phyloP scores from a whole-genome alignment of 2,888 invertebrate genomes.

The Cheiracanthium punctorium region DNA sequence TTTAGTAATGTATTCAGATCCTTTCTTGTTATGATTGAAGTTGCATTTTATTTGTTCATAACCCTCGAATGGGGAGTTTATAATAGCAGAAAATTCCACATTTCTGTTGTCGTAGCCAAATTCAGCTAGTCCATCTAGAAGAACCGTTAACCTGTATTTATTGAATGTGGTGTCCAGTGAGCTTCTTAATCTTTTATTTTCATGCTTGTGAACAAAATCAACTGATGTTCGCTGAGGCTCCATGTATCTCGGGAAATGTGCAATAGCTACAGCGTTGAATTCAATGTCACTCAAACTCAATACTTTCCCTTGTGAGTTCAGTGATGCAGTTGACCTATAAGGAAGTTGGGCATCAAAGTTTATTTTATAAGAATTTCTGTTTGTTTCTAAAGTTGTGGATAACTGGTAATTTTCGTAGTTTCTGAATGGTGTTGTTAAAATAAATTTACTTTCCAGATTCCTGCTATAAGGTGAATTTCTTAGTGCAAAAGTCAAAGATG shows the following conservation, averaged over 20 bases:
- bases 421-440: constrained; percentile 53
- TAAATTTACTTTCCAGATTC: constrained; percentile 59
- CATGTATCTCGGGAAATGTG: constrained; percentile 42
- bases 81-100: constrained; percentile 32
- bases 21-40: constrained; percentile 38
- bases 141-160: constrained; percentile 35
- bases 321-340: constrained; percentile 24
- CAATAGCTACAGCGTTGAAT: constrained; percentile 51
- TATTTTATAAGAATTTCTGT: constrained; percentile 41
- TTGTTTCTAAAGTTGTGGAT: constrained; percentile 35
- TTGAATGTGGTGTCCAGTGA: constrained; percentile 38
- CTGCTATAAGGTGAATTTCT: constrained; percentile 26
- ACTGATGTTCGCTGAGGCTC: constrained; percentile 32
- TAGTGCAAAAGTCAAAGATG: constrained; percentile 18
- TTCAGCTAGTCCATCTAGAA: constrained; percentile 35
- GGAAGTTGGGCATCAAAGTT: constrained; percentile 57
- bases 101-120: constrained; percentile 20
- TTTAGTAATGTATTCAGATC: constrained; percentile 34
- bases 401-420: constrained; percentile 48
- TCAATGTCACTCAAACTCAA: constrained; percentile 40
- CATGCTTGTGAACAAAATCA: constrained; percentile 57
- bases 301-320: constrained; percentile 61
- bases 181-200: constrained; percentile 42
- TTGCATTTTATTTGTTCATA: constrained; percentile 51
- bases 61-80: constrained; percentile 49